Evolutionary conservation across 2,888 invertebrate species (phyloP).

Genomic region (Chirona hameri): DNA sequence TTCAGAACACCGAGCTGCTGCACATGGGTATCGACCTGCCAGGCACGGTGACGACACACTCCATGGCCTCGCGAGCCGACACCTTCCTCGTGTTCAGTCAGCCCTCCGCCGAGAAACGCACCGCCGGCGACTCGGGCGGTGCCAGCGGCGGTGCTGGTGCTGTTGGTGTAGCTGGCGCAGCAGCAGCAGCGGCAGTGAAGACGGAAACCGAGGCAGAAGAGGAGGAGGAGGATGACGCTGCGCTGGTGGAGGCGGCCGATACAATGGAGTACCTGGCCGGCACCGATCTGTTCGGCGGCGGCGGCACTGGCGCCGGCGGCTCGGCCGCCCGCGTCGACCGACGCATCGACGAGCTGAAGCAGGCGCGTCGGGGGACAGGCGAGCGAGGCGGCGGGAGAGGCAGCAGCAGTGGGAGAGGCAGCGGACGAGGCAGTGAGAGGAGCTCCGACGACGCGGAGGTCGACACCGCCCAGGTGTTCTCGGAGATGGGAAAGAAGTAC

Average conservation of each 20-base stretch:
- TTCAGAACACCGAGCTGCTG: slow-evolving; percentile 69
- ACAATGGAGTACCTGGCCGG: slow-evolving; percentile 13
- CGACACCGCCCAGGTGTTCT: neutral
- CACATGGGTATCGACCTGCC: slow-evolving; percentile 27
- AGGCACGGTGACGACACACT: slow-evolving; percentile 4
- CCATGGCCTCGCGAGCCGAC: neutral
- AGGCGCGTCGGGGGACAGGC: neutral
- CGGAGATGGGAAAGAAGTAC: neutral
- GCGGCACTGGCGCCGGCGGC: neutral
- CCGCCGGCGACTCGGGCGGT: too few species aligned
- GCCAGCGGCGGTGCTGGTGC: too few species aligned
- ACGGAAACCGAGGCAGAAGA: neutral
- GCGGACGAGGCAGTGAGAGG: neutral
- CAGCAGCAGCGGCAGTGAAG: neutral
- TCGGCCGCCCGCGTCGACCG: neutral
- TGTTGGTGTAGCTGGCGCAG: neutral
- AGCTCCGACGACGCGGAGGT: neutral
- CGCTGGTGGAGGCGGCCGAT: slow-evolving; percentile 14
- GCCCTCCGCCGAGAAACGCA: too few species aligned
- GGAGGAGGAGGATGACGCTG: neutral
- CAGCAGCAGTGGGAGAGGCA: too few species aligned
- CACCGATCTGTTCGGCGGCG: slow-evolving; percentile 11
- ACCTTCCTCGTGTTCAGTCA: neutral
- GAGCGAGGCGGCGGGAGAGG: neutral
- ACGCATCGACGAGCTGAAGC: neutral